phyloP scores from a whole-genome alignment of 2,797 vertebrate species.

The Nyctalus aviator region DNA sequence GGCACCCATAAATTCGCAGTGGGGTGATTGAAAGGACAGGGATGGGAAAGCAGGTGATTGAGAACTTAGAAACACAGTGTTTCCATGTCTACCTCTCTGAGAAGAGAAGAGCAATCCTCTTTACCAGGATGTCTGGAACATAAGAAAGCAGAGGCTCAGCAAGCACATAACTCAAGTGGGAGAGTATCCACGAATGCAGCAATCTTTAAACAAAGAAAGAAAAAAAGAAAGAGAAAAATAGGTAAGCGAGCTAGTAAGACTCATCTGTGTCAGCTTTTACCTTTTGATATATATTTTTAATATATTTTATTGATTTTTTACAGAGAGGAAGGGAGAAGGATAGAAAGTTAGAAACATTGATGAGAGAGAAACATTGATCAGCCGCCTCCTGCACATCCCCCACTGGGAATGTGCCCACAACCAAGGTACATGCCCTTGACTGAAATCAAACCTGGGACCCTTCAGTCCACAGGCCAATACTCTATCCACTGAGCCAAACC shows the following conservation, averaged over 20 bases:
- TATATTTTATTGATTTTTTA: too few species aligned
- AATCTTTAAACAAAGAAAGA: neutral
- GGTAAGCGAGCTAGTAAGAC: neutral
- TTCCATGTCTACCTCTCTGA: neutral
- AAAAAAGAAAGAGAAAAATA: neutral
- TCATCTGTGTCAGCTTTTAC: neutral
- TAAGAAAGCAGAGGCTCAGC: neutral
- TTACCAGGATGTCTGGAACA: neutral
- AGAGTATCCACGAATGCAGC: neutral
- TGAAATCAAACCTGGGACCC: too few species aligned
- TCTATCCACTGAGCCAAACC: too few species aligned
- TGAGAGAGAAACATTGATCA: too few species aligned
- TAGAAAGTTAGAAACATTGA: too few species aligned
- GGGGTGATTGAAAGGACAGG: neutral
- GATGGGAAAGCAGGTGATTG: neutral
- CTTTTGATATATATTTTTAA: too few species aligned
- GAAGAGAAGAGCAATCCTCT: neutral
- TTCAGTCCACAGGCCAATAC: too few species aligned
- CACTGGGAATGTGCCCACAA: too few species aligned
- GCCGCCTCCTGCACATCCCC: too few species aligned
- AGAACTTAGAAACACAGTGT: neutral
- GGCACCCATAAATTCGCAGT: neutral
- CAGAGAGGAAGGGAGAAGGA: too few species aligned
- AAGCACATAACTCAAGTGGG: neutral
- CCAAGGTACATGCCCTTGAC: too few species aligned